Conservation (phyloP, 2,888 invertebrate genomes). For the Euphydryas editha region DNA sequence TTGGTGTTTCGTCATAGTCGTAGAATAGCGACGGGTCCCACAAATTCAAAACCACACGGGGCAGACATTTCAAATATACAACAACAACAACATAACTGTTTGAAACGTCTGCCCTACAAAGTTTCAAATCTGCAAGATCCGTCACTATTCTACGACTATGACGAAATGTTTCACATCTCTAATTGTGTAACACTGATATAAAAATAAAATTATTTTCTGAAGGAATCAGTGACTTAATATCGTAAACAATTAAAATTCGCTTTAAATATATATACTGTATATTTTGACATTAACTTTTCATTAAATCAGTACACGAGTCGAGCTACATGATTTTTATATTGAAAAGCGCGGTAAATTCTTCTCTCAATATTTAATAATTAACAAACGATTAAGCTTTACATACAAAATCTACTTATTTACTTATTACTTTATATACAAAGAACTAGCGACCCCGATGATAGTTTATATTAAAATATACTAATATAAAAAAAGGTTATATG, state of each 20-base stretch:
- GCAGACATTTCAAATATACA: no score
- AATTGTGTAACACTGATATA: neutral
- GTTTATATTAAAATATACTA: neutral
- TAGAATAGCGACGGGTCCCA: no score
- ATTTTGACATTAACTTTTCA: neutral
- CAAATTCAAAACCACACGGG: no score
- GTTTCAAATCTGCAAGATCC: neutral
- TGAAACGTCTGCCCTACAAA: no score
- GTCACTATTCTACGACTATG: no score
- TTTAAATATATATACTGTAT: neutral
- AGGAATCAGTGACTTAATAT: slow-evolving; percentile 7
- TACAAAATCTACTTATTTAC: slow-evolving; percentile 10
- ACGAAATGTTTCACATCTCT: neutral
- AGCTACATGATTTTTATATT: neutral
- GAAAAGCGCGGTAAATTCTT: neutral
- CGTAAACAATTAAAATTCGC: neutral
- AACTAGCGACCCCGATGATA: slow-evolving; percentile 8
- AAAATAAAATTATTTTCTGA: slow-evolving; percentile 2
- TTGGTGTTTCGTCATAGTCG: no score
- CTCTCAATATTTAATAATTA: neutral
- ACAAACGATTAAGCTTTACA: slow-evolving; percentile 1
- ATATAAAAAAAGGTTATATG: slow-evolving; percentile 6
- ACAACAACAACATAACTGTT: no score
- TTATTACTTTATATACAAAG: slow-evolving; percentile 14
- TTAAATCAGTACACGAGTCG: neutral